Conservation (phyloP, 1,140 invertebrate genomes). For the Orchesella cincta region DNA sequence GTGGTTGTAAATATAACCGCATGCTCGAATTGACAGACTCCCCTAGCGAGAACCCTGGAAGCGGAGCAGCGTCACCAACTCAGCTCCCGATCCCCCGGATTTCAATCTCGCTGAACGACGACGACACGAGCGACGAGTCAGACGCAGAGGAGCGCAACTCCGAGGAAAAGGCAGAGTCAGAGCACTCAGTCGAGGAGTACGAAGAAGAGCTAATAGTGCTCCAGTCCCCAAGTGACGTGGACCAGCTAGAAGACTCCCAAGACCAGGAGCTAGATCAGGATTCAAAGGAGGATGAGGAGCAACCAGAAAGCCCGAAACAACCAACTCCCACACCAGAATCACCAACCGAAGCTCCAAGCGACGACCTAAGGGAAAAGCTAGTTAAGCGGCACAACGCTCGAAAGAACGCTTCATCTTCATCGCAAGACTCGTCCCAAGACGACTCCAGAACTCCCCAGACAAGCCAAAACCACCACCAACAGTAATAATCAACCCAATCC, state of each 20-base stretch:
- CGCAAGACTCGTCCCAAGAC: neutral
- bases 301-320: neutral
- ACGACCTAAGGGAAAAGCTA: neutral
- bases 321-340: neutral
- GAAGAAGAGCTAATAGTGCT: neutral
- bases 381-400: neutral
- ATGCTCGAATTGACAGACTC: too few species aligned
- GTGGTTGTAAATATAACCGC: too few species aligned
- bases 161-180: neutral
- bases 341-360: neutral
- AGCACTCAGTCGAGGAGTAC: neutral
- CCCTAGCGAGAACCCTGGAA: too few species aligned
- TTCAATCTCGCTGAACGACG: neutral
- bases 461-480: neutral
- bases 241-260: neutral
- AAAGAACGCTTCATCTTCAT: neutral
- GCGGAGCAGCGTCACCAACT: too few species aligned
- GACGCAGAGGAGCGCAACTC: neutral
- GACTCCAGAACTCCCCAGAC: neutral
- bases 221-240: neutral
- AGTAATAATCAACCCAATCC: neutral
- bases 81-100: neutral
- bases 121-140: neutral
- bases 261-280: neutral
- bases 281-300: neutral